These are phyloP conservation scores for Peucedramus taeniatus DNA, from an alignment of 2,113 vertebrate genomes.

Conservation along the genomic window DNA sequence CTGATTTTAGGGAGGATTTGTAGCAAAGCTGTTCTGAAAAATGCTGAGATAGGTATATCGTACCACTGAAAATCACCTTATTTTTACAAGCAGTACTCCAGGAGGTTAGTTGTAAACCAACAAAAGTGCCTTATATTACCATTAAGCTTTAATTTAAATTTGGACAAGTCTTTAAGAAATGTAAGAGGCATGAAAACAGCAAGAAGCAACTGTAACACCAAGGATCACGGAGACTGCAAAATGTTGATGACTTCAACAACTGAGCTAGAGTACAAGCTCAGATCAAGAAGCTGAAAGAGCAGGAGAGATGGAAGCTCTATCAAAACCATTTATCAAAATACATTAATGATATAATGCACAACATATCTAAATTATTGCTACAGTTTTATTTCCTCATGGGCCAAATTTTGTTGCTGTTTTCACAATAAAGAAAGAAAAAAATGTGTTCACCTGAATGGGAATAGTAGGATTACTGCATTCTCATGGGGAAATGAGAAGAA, in stretches of 20 bases:
- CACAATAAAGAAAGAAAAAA: neutral
- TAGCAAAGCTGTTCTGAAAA: neutral
- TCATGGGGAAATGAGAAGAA: constrained; percentile 26
- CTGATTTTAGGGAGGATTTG: neutral
- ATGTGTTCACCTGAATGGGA: neutral
- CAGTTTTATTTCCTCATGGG: neutral
- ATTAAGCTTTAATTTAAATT: neutral
- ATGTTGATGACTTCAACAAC: neutral
- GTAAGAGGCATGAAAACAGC: neutral
- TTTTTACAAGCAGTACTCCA: neutral
- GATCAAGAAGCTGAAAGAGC: neutral
- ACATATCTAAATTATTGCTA: neutral
- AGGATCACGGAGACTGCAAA: neutral
- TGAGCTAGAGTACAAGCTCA: neutral
- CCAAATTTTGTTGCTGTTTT: neutral
- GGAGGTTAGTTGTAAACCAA: neutral
- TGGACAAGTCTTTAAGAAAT: neutral
- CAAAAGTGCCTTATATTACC: neutral
- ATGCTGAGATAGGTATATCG: neutral
- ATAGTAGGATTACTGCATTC: neutral
- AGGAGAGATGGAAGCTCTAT: neutral
- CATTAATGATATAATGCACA: neutral
- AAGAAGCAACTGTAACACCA: neutral
- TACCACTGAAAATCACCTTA: neutral
- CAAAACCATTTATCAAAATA: neutral